Evolutionary conservation across 2,797 vertebrate genomes (phyloP).

Genomic region (Pseudochromis fuscus): DNA sequence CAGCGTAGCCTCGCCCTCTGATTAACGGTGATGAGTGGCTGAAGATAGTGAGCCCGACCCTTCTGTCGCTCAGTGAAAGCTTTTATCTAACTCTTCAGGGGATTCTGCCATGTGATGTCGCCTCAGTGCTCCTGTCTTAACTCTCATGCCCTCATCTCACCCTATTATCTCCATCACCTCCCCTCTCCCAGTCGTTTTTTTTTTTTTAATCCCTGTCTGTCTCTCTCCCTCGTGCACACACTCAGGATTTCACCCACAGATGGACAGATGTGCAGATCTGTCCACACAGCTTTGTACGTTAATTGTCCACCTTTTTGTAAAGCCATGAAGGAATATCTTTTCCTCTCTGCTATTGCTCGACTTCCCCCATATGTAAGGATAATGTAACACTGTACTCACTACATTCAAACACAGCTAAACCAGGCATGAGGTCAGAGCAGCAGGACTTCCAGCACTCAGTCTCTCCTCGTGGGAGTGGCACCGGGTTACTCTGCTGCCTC

Average conservation of each 20-base stretch:
- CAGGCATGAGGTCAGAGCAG: slow-evolving; percentile 26
- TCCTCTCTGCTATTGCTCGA: neutral
- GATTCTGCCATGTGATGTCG: slow-evolving; percentile 53
- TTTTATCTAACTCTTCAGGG: slow-evolving; percentile 68
- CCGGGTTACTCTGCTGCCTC: neutral
- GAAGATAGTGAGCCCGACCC: slow-evolving; percentile 48
- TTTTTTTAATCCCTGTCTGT: neutral
- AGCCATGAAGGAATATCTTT: neutral
- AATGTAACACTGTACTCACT: neutral
- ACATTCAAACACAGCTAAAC: neutral
- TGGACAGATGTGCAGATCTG: neutral
- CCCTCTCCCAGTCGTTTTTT: slow-evolving; percentile 1
- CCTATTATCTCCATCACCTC: slow-evolving; percentile 47
- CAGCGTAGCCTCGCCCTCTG: slow-evolving; percentile 27
- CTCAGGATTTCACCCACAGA: neutral
- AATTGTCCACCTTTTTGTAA: neutral
- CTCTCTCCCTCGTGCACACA: neutral
- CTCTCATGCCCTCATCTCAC: slow-evolving; percentile 53
- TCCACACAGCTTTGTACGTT: neutral
- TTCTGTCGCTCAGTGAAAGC: slow-evolving; percentile 48
- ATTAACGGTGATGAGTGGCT: slow-evolving; percentile 65
- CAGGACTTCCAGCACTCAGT: slow-evolving; percentile 6
- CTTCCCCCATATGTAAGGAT: neutral
- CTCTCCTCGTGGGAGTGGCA: slow-evolving; percentile 72
- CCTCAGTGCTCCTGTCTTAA: slow-evolving; percentile 61